phyloP scores from a whole-genome alignment of 2,888 invertebrate genomes.

The Brachypterus glaber region DNA sequence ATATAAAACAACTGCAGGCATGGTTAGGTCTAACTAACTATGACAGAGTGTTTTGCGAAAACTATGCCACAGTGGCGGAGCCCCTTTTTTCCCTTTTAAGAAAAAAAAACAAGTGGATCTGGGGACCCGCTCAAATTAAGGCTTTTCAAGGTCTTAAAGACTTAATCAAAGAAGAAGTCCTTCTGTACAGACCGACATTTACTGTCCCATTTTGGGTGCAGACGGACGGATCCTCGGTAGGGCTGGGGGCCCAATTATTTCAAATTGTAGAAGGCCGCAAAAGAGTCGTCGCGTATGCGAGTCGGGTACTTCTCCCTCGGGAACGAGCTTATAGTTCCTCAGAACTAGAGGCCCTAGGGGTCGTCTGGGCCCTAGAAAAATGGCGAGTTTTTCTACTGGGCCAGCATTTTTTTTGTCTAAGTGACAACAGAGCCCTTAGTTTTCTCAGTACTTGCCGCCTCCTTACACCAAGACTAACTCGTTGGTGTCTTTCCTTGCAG shows the following conservation, averaged over 20 bases:
- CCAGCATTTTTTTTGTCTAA: conserved; percentile 18
- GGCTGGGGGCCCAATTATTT: too few species aligned
- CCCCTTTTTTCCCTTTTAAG: conserved; percentile 2
- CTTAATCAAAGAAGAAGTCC: too few species aligned
- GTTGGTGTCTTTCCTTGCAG: too few species aligned
- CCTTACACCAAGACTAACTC: conserved; percentile 19
- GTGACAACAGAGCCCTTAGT: conserved; percentile 25
- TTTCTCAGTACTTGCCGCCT: conserved; percentile 25
- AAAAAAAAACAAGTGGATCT: conserved; percentile 4
- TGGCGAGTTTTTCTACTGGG: conserved; percentile 25
- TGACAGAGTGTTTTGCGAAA: too few species aligned
- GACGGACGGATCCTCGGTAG: conserved; percentile 10
- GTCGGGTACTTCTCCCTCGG: conserved; percentile 11
- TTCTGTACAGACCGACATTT: too few species aligned
- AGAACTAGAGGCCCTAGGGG: conserved; percentile 23
- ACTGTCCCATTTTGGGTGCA: conserved; percentile 9
- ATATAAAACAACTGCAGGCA: conserved; percentile 7
- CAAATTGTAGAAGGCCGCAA: too few species aligned
- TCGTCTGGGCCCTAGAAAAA: too few species aligned
- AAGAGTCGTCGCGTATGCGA: conserved; percentile 9
- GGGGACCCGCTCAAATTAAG: conserved; percentile 3
- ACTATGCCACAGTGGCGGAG: too few species aligned
- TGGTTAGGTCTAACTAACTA: conserved; percentile 14
- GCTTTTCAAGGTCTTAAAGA: conserved; percentile 7
- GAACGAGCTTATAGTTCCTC: conserved; percentile 12